Base-by-base conservation (phyloP, 2,888 invertebrate genomes). In the Lordiphosa andalusiaca region DNA sequence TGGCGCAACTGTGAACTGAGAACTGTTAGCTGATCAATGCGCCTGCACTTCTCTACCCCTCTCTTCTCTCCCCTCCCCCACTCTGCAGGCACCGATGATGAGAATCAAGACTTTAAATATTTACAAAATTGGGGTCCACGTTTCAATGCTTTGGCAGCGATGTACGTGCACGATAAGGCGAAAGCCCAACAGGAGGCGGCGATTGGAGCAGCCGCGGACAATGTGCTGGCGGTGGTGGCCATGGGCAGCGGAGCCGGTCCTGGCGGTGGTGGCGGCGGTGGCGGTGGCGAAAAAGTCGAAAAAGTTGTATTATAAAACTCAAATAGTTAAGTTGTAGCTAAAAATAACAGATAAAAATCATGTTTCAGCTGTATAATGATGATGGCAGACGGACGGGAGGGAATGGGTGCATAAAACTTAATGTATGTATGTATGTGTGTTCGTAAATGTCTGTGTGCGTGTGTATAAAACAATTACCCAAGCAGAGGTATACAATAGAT, bases 111-210 rank as follows among this genome's bases (percentile, higher is more conserved):
- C 89, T 98, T 98, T 91, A 97, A 98, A 90, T 98, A 98, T 90
- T 92, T 98, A 87, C 96, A 96, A 86, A 95, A 96, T 83, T 98
- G 98, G 98, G 98, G 98, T 72, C 98, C 98, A 62, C 94, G 98
- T 86, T 98, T 98, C 91, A 95, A 96, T 90, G 98, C 97, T 90
- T 91, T 98, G 86, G 98, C 98, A 53, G 96, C 98, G 90, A 95
- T 98, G 95, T 98, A 98, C 90, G 96, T 87, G 84, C 86, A 86
- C 64, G 86, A 85, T 57, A 86, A 84, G 69, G 72, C 84, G 78
- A 85, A 84, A 85, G 51, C 68, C 66, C 69, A 70, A 52, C 76
- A 81, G 40, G 62, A 51, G 40, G 12, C 25, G 44, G 53, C 54
- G 37, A 57, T 39, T 5, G 47, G 44, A 16, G 38, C 48, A 40